Evolutionary conservation across 2,113 vertebrate species (phyloP).

Genomic region (Tragelaphus imberbis): DNA sequence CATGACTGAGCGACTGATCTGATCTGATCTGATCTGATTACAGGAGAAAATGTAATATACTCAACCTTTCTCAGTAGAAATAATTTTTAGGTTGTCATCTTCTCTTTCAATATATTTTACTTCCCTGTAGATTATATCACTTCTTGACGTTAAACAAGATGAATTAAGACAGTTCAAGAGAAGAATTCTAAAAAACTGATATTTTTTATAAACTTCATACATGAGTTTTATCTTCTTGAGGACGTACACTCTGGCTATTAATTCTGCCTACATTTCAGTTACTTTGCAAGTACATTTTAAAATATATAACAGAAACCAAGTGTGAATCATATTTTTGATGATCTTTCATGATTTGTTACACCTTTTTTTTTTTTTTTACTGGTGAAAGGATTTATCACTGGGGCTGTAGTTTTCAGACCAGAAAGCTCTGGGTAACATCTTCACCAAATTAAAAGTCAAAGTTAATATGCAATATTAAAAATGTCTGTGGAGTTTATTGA

Average conservation of each 20-base stretch:
- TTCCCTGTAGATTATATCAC: neutral
- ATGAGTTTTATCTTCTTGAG: neutral
- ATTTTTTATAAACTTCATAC: neutral
- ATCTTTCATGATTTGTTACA: neutral
- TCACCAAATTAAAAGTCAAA: neutral
- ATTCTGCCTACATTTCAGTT: neutral
- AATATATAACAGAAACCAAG: neutral
- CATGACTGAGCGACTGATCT: too few relatives aligned
- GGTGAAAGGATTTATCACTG: neutral
- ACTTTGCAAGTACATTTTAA: neutral
- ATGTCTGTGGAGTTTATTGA: neutral
- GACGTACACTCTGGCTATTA: neutral
- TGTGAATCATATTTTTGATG: neutral
- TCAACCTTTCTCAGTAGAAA: neutral
- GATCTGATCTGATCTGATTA: neutral
- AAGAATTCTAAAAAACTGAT: neutral
- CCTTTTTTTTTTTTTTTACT: neutral
- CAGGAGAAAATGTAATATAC: neutral
- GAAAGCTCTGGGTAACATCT: conserved; percentile 1
- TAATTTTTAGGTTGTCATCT: neutral
- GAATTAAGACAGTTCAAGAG: neutral
- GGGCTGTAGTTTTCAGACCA: neutral
- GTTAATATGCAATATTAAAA: conserved; percentile 11
- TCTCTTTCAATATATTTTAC: neutral
- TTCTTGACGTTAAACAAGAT: neutral